phyloP scores from a whole-genome alignment of 2,113 vertebrate genomes.

The Corythoichthys haematopterus region DNA sequence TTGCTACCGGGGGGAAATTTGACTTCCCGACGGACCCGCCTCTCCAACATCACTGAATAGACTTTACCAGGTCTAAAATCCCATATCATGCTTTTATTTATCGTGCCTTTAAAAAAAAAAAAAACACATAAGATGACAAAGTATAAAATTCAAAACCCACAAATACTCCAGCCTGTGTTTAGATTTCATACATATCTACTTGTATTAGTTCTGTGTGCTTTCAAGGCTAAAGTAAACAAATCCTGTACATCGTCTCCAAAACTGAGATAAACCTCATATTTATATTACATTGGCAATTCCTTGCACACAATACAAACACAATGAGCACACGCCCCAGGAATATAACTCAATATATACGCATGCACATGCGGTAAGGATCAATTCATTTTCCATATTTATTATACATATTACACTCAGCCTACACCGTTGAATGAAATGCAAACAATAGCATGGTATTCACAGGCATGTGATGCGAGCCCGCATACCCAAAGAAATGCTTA shows the following conservation, averaged over 20 bases:
- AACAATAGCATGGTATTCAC: conserved; percentile 56
- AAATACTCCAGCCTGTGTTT: conserved; percentile 16
- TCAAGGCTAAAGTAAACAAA: conserved; percentile 53
- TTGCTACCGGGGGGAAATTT: no score
- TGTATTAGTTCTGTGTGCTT: conserved; percentile 19
- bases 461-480: conserved; percentile 44
- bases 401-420: conserved; percentile 59
- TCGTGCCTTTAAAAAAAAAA: no score
- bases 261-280: conserved; percentile 46
- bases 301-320: conserved; percentile 44
- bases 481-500: conserved; percentile 43
- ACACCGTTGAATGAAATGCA: conserved; percentile 62
- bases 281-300: conserved; percentile 58
- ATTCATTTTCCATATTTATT: conserved; percentile 68
- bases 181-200: conserved; percentile 15
- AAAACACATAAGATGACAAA: neutral
- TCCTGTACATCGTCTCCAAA: conserved; percentile 38
- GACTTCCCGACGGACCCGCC: no score
- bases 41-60: no score
- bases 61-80: no score
- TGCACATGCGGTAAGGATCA: conserved; percentile 62
- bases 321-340: conserved; percentile 29
- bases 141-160: neutral
- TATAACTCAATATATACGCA: conserved; percentile 51
- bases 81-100: no score